A percentile compares a stretch with the other conserved stretches of the same genome.
Evolutionary conservation across 2,888 invertebrate species (phyloP).

Genomic region (Epirrhoe tristata): DNA sequence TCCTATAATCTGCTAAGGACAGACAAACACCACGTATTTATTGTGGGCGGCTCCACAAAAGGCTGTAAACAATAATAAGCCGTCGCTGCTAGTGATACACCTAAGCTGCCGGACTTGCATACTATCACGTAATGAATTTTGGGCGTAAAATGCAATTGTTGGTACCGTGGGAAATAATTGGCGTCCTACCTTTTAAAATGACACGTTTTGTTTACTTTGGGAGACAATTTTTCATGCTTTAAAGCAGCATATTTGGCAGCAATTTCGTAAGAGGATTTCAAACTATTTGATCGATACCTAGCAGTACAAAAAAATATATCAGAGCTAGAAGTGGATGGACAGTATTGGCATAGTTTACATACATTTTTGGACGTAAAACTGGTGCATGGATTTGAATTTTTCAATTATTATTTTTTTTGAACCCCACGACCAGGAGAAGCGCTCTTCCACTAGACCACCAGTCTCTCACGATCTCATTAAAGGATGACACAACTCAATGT

Average conservation of each 20-base stretch:
- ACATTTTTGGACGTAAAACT: no score
- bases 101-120: constrained; percentile 76
- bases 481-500: constrained; percentile 12
- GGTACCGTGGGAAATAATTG: constrained; percentile 71
- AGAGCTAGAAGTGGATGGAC: no score
- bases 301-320: no score
- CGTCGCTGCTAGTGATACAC: constrained; percentile 50
- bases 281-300: no score
- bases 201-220: constrained; percentile 16
- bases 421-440: no score
- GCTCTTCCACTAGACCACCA: no score
- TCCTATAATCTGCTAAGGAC: constrained; percentile 73
- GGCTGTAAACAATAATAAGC: constrained; percentile 74
- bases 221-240: constrained; percentile 9
- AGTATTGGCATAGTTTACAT: no score
- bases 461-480: neutral
- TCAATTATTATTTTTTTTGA: no score
- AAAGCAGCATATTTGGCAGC: neutral
- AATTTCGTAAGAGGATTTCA: no score
- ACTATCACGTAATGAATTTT: constrained; percentile 80
- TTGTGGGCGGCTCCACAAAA: constrained; percentile 73
- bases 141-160: constrained; percentile 74
- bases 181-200: constrained; percentile 50
- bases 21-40: constrained; percentile 58
- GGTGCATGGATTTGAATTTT: no score